A percentile compares a stretch with the other conserved stretches of the same genome.
phyloP scores from a whole-genome alignment of 1,140 invertebrate genomes.

The Helicoverpa armigera region DNA sequence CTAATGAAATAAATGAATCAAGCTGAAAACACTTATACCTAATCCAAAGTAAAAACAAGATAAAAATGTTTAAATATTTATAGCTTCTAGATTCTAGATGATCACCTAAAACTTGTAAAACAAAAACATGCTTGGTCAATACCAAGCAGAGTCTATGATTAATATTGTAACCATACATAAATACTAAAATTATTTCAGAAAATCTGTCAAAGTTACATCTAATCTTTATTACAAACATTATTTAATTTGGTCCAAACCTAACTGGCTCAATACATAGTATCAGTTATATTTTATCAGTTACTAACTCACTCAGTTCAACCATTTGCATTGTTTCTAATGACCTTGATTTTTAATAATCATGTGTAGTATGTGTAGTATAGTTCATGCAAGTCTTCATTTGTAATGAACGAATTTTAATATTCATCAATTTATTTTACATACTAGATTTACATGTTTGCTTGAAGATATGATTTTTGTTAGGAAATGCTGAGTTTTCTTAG shows the following conservation, averaged over 20 bases:
- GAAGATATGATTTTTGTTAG: too few relatives aligned
- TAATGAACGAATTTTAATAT: neutral
- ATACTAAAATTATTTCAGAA: neutral
- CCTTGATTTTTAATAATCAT: slow-evolving; percentile 25
- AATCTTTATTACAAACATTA: too few relatives aligned
- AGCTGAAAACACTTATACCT: too few relatives aligned
- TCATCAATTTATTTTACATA: neutral
- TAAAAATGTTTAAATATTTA: too few relatives aligned
- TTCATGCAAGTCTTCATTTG: neutral
- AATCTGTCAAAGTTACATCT: neutral
- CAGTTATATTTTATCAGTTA: slow-evolving; percentile 23
- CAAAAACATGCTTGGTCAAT: too few relatives aligned
- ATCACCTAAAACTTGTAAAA: too few relatives aligned
- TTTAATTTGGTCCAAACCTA: neutral
- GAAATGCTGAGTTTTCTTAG: too few relatives aligned
- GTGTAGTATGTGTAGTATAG: too few relatives aligned
- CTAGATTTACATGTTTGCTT: neutral
- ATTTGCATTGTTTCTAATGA: slow-evolving; percentile 10
- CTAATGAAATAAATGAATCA: too few relatives aligned
- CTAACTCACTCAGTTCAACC: neutral
- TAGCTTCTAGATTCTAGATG: too few relatives aligned
- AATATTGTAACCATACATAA: too few relatives aligned
- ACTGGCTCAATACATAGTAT: slow-evolving; percentile 3
- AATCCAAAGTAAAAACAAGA: too few relatives aligned
- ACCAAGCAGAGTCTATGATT: neutral